Evolutionary conservation across 1,140 invertebrate species (phyloP), one percentile per base, ranked within the genome.

Genomic region (Zaprionus camerounensis): DNA sequence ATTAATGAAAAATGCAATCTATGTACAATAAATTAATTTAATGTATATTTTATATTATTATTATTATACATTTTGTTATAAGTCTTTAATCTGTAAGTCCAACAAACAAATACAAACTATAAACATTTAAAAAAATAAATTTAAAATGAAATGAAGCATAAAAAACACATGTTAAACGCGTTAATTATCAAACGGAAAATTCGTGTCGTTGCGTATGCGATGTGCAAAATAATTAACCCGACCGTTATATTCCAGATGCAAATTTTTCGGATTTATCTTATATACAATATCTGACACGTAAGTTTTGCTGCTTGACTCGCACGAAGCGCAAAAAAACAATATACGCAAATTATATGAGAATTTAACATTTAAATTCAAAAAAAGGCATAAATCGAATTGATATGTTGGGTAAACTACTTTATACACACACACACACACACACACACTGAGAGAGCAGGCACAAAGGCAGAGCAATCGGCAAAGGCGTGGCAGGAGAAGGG

Each of bases 241-340:
- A 71, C 69, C 76, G 69, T 94, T 94, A 79, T 94, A 70, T 53
- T 70, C 31, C 72, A 95, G 95, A 94, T 93, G 94, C 94, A 88
- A 95, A 95, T 93, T 95, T 94, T 94, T 95, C 95, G 80, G 94
- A 95, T 93, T 94, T 94, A 93, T 93, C 94, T 76, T 95, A 94
- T 93, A 95, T 95, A 93, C 94, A 95, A 91, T 95, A 95, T 93
- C 93, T 95, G 91, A 95, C 95, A 94, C 95, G 94, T 95, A 95
- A 95, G 95, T 95, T 92, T 46, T 58, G 81, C 56, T 76, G 51
- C 70, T 68, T 59, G 55, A 65, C 38, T 20, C 17, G 46, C 20
- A 15, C 20, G 9, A 34, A 17, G 36, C 12, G 24, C 34, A 17
- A 38, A 38, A 34, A 34, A 59, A 55, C 31, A 53, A 63, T 66